Evolutionary conservation across 2,888 invertebrate genomes (phyloP).

Genomic region (Nomada goodeniana): DNA sequence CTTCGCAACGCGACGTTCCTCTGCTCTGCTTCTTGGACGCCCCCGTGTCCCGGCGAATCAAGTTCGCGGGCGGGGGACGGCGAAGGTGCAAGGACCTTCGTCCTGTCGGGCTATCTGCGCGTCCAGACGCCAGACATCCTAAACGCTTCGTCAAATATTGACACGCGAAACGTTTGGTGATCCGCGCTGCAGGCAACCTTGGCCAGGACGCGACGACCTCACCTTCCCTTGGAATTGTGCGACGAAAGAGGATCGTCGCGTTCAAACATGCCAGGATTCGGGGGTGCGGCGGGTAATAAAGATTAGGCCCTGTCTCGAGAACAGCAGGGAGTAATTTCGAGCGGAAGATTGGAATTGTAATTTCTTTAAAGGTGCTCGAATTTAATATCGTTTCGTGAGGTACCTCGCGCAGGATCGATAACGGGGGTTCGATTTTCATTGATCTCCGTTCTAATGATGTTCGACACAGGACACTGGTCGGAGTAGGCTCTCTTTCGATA

Average conservation of each 20-base stretch:
- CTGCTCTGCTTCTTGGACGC: not conserved
- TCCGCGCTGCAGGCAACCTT: constrained; percentile 42
- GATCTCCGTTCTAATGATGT: too few relatives aligned
- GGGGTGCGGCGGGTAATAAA: constrained; percentile 54
- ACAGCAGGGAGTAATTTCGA: too few relatives aligned
- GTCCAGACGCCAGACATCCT: constrained; percentile 63
- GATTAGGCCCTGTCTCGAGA: constrained; percentile 22
- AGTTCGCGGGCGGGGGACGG: not conserved
- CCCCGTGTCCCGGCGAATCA: not conserved
- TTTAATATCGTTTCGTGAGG: too few relatives aligned
- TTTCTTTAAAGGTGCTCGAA: too few relatives aligned
- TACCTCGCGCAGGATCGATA: too few relatives aligned
- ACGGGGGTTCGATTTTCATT: too few relatives aligned
- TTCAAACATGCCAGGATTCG: constrained; percentile 26
- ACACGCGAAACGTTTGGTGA: constrained; percentile 64
- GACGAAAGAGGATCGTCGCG: constrained; percentile 4
- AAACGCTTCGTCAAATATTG: constrained; percentile 71
- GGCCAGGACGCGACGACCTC: constrained; percentile 23
- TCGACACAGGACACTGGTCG: not conserved
- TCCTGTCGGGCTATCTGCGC: constrained; percentile 38
- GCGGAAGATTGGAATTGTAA: too few relatives aligned
- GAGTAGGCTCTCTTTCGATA: not conserved
- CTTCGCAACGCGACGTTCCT: not conserved
- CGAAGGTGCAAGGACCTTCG: constrained; percentile 57
- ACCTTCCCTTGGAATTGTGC: constrained; percentile 5